phyloP scores from a whole-genome alignment of 30 jellyfish, hydroid and myxozoan genomes.

The Sanderia malayensis region DNA sequence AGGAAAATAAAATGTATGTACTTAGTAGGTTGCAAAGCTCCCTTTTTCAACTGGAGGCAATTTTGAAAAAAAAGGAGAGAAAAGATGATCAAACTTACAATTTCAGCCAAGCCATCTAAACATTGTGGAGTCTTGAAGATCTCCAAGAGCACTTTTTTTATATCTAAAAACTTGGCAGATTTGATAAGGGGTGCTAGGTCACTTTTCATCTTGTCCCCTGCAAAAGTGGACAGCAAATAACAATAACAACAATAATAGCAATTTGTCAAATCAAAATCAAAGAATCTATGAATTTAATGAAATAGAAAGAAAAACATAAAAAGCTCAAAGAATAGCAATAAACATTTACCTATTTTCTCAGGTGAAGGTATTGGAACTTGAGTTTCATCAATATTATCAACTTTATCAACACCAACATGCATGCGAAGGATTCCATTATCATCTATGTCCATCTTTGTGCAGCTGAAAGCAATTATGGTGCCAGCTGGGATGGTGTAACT shows the following conservation, averaged over 20 bases:
- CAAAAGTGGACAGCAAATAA: not conserved
- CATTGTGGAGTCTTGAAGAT: conserved; percentile 25
- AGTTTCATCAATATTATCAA: conserved; percentile 54
- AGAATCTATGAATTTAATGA: too few species aligned
- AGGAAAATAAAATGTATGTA: too few species aligned
- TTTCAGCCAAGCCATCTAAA: conserved; percentile 30
- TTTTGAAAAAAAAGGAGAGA: too few species aligned
- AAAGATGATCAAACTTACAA: conserved; percentile 19
- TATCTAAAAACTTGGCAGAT: conserved; percentile 12
- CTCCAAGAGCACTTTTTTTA: conserved; percentile 6
- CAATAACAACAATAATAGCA: too few species aligned
- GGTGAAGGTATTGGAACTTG: not conserved
- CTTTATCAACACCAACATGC: conserved; percentile 76
- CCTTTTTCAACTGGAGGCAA: too few species aligned
- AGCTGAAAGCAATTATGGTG: conserved; percentile 86
- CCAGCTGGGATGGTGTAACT: conserved; percentile 75
- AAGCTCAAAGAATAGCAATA: too few species aligned
- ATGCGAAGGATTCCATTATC: conserved; percentile 51
- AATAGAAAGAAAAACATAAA: too few species aligned
- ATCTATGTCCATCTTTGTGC: conserved; percentile 67
- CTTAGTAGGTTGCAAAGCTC: too few species aligned
- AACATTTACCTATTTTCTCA: not conserved
- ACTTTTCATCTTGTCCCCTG: conserved; percentile 7
- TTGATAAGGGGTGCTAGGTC: conserved; percentile 29
- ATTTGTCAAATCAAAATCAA: too few species aligned